Evolutionary conservation across 2,888 invertebrate species (phyloP), one percentile per base, ranked within the genome.

Genomic region (Tortrix viridana): DNA sequence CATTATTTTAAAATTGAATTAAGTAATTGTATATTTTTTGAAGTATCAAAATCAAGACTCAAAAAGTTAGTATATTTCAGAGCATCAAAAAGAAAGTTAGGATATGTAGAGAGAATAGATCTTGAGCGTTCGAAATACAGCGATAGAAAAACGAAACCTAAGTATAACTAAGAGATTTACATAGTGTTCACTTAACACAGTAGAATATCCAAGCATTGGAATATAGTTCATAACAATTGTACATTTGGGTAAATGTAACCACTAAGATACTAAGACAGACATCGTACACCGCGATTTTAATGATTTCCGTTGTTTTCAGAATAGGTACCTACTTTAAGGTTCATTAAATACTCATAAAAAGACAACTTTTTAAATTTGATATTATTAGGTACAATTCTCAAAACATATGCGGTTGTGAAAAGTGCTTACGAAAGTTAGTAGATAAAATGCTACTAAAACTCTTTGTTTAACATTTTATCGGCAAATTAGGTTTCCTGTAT

Each of bases 171-270:
- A 32, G 16, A 44, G 52, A 48, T 23, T 44, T 65, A 58, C 65
- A 67, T 47, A 74, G 77, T 81, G 80, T 75, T 81, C 82, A 83
- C 75, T 83, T 80, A 68, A 80, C 78, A 82, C 84, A 82, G 82
- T 81, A 82, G 76, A 73, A 82, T 77, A 75, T 65, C 65, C 68
- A 68, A 50, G 72, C 61, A 70, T 74, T 71, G 72, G 72, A 70
- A 65, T 75, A 76, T 73, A 70, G 67, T 67, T 69, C 65, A 71
- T 71, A 73, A 69, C 63, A 61, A 66, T 69, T 46, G 69, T 66
- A 68, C 67, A 71, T 69, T 71, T 65, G 66, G 66, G 57, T 60
- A 67, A 65, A 73, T 71, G 72, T 70, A 4, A 14, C 73, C 70
- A 67, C 63, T 67, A 70, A 76, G 67, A 72, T 67, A 76, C 68